Base-by-base conservation (phyloP, 2,113 vertebrate genomes). In the Nyctereutes procyonoides region DNA sequence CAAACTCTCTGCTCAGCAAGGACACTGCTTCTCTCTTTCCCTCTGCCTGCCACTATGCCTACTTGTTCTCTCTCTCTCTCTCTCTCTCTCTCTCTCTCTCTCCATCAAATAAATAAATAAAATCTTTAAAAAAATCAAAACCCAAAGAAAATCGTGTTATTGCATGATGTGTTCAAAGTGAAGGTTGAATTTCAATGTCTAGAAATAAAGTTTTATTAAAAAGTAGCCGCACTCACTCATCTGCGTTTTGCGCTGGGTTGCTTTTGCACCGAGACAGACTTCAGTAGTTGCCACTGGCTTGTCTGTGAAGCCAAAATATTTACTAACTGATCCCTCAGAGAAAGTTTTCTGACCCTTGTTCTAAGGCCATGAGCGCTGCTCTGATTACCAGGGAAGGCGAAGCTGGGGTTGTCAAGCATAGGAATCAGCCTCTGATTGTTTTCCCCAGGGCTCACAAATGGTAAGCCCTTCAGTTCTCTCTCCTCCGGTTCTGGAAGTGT, bases 401-500 rank as follows among this genome's bases (percentile, higher is more conserved):
- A 11, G 22, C 43, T 55, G n/a, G 43, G 51, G 43, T 30, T 30
- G n/a, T 80, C 5, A 17, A 17, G 69, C 0, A 0, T 3, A 26
- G 58, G 28, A 69, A 71, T 22, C 43, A 0, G 2, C 56, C 32
- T 82, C 48, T 16, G 19, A 30, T 12, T 22, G 22, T 9, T 51
- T n/a, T 15, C 17, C 26, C 4, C 11, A 22, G 48, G 19, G 28
- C 65, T 86, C 51, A 76, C n/a, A 38, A 51, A 56, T 30, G 19
- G 17, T 17, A 73, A 74, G 16, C 83, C 55, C 51, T 24, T 80
- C 4, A 7, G n/a, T 63, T 43, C 35, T 67, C 96, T 71, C 32
- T 95, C 62, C 87, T 92, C 48, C 1, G 3, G 13, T 86, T 98
- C 83, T 77, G 67, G 38, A 98, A 93, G 89, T 93, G 62, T 95